Evolutionary conservation across 2,888 invertebrate species (phyloP).

Genomic region (Drosophila prostipennis): DNA sequence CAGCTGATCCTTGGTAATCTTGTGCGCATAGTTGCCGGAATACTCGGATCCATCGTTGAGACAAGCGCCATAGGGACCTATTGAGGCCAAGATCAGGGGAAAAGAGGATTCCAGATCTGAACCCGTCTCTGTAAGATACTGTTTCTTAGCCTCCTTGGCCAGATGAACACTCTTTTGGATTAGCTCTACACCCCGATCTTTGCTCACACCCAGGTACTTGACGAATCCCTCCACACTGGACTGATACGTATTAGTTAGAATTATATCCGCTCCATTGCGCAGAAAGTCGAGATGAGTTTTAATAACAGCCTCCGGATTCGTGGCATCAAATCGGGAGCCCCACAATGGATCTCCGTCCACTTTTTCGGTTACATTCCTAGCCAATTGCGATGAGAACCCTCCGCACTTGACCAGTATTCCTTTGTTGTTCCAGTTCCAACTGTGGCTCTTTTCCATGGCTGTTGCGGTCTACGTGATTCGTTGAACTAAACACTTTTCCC

Average conservation of each 20-base stretch:
- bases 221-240: slow-evolving; percentile 91
- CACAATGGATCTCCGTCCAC: slow-evolving; percentile 94
- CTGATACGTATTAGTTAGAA: slow-evolving; percentile 95
- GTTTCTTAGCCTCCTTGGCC: slow-evolving; percentile 88
- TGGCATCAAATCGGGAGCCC: slow-evolving; percentile 92
- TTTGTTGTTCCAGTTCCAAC: neutral
- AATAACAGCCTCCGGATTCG: slow-evolving; percentile 90
- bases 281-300: slow-evolving; percentile 92
- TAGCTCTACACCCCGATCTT: slow-evolving; percentile 88
- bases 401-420: slow-evolving; percentile 87
- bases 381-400: slow-evolving; percentile 92
- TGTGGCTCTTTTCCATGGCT: slow-evolving; percentile 19
- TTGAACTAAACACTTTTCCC: slow-evolving; percentile 16
- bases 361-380: slow-evolving; percentile 88
- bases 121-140: slow-evolving; percentile 85
- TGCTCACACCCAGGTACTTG: slow-evolving; percentile 88
- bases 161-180: slow-evolving; percentile 90
- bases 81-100: slow-evolving; percentile 90
- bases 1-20: slow-evolving; percentile 87
- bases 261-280: slow-evolving; percentile 94
- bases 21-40: slow-evolving; percentile 90
- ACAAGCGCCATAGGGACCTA: slow-evolving; percentile 96
- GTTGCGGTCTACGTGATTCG: slow-evolving; percentile 28
- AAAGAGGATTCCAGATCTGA: slow-evolving; percentile 26
- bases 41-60: slow-evolving; percentile 96